phyloP scores from a whole-genome alignment of 1,140 invertebrate genomes.

The Uloborus diversus region DNA sequence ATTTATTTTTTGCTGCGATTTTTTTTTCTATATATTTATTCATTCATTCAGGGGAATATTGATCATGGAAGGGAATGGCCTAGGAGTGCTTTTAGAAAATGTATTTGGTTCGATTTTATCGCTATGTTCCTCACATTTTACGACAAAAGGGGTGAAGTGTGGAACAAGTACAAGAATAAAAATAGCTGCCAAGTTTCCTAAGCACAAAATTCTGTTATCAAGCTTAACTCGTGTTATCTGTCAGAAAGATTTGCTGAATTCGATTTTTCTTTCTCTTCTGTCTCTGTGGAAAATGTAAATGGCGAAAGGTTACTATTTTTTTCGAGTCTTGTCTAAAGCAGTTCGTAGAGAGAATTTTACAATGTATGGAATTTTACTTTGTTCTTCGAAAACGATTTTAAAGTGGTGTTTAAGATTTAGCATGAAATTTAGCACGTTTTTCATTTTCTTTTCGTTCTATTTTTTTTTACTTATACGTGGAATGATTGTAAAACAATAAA shows the following conservation, averaged over 20 bases:
- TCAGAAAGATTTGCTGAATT: conserved; percentile 41
- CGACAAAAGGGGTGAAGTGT: too few species aligned
- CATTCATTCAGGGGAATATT: conserved; percentile 21
- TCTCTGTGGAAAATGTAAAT: conserved; percentile 40
- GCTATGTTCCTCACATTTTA: conserved; percentile 36
- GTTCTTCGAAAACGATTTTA: too few species aligned
- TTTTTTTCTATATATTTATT: conserved; percentile 14
- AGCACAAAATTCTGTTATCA: conserved; percentile 41
- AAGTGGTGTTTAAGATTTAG: too few species aligned
- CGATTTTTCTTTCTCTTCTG: too few species aligned
- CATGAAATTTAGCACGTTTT: too few species aligned
- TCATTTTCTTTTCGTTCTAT: too few species aligned
- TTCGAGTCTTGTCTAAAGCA: too few species aligned
- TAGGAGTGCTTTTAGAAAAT: background rate
- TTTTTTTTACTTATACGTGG: too few species aligned
- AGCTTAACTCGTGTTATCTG: conserved; percentile 33
- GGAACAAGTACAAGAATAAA: background rate
- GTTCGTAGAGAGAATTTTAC: too few species aligned
- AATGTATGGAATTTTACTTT: too few species aligned
- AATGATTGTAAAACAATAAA: too few species aligned
- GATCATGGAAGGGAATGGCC: background rate
- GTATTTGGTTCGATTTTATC: conserved; percentile 41
- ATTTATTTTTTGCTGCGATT: background rate
- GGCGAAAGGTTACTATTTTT: too few species aligned
- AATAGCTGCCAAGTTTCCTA: conserved; percentile 20